phyloP scores from a whole-genome alignment of 2,797 vertebrate species.

The Benthosema pterotum region DNA sequence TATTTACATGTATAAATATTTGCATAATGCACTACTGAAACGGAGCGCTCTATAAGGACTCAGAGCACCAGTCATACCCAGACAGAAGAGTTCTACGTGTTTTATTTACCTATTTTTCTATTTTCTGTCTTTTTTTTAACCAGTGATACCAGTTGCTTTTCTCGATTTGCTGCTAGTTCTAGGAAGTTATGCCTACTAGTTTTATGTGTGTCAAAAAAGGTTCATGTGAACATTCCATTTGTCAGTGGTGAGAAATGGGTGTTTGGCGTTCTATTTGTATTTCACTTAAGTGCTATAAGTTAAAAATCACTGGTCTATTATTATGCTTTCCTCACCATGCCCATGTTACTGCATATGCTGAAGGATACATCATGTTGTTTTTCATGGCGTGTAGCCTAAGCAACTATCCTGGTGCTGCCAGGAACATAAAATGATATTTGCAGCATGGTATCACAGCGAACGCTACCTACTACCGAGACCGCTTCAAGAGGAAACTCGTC shows the following conservation, averaged over 20 bases:
- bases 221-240: too few species aligned
- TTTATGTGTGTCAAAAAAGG: too few species aligned
- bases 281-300: conserved; percentile 21
- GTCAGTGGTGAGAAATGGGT: conserved; percentile 12
- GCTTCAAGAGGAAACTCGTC: not conserved
- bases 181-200: too few species aligned
- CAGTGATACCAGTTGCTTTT: too few species aligned
- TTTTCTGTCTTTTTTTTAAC: too few species aligned
- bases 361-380: conserved; percentile 8
- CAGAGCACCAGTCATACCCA: too few species aligned
- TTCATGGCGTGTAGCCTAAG: not conserved
- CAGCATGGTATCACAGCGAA: not conserved
- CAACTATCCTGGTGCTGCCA: conserved; percentile 2
- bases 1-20: not conserved
- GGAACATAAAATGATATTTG: not conserved
- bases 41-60: too few species aligned
- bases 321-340: conserved; percentile 31
- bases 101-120: too few species aligned
- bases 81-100: too few species aligned
- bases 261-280: conserved; percentile 34
- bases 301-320: conserved; percentile 59
- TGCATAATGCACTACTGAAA: not conserved
- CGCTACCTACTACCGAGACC: not conserved
- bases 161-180: too few species aligned
- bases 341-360: conserved; percentile 4